phyloP scores from a whole-genome alignment of 64 coral and sea anemone species.

The Anthopleura sola region DNA sequence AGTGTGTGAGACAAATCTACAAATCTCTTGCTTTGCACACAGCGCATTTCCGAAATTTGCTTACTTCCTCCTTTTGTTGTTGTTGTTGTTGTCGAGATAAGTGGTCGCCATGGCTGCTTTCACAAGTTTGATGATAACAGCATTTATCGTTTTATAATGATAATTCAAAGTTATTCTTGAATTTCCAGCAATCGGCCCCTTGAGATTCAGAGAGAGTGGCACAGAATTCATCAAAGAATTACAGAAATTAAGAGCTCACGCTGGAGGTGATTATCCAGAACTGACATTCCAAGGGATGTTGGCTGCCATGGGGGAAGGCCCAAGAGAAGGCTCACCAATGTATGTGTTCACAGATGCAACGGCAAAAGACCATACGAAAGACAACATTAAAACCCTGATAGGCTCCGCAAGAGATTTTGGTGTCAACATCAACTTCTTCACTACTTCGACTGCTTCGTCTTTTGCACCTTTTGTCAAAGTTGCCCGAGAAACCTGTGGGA shows the following conservation, averaged over 20 bases:
- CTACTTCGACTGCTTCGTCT: background rate
- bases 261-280: slow-evolving; percentile 12
- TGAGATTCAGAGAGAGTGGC: background rate
- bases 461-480: slow-evolving; percentile 39
- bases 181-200: no score
- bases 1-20: no score
- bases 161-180: no score
- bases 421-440: slow-evolving; percentile 60
- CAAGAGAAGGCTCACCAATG: slow-evolving; percentile 20
- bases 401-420: background rate
- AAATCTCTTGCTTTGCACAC: no score
- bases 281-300: slow-evolving; percentile 49
- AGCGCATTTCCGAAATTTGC: no score
- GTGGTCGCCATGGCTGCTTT: no score
- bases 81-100: no score
- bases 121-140: no score
- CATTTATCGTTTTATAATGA: no score
- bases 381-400: background rate
- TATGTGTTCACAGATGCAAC: slow-evolving; percentile 49
- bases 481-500: slow-evolving; percentile 56
- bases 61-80: no score
- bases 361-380: slow-evolving; percentile 11
- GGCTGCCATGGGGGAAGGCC: background rate
- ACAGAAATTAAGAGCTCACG: background rate
- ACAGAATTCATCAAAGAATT: background rate